Evolutionary conservation across 2,113 vertebrate species (phyloP), one percentile per base, ranked within the genome.

Genomic region (Telmatochromis sp.): DNA sequence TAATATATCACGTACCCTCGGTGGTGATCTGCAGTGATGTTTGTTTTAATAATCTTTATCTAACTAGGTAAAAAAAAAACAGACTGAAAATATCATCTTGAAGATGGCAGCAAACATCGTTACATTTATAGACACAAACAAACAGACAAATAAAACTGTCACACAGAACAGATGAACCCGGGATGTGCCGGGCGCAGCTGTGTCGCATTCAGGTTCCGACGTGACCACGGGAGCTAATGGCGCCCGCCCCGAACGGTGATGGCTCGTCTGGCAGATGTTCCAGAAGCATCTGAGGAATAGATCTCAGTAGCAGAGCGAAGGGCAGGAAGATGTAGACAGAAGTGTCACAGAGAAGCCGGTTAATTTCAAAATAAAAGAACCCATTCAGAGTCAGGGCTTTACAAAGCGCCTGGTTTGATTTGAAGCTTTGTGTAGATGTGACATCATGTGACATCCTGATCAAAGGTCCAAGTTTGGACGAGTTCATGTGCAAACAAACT

Each of bases 261-360:
- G n/a, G 37, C 37, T 0, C 11, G 2, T 68, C 19, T n/a, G 10
- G 5, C 21, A 15, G 65, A 42, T 0, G 8, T 70, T 26, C 0
- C 37, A 15, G 1, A 26, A 26, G 21, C 37, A 73, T 26, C 68
- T 45, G 13, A 73, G 65, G 40, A 26, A 13, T 45, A 42, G 21
- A 0, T 26, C 21, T 73, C 21, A 42, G 63, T 6, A 68, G 35
- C 0, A 13, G 65, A 23, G n/a, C 12, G n/a, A 23, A 23, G 35
- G 12, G 0, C 65, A 23, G n/a, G n/a, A 42, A 23, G 7, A 70
- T 1, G 5, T 21, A 42, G 0, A n/a, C 37, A 70, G 65, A 21
- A 23, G n/a, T 42, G 0, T 70, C 12, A 4, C 0, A 42, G 65
- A 1, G n/a, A 23, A 42, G 4, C 37, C 5, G 0, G 21, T 26